Evolutionary conservation across 2,888 invertebrate genomes (phyloP).

Genomic region (Lasioglossum morio): DNA sequence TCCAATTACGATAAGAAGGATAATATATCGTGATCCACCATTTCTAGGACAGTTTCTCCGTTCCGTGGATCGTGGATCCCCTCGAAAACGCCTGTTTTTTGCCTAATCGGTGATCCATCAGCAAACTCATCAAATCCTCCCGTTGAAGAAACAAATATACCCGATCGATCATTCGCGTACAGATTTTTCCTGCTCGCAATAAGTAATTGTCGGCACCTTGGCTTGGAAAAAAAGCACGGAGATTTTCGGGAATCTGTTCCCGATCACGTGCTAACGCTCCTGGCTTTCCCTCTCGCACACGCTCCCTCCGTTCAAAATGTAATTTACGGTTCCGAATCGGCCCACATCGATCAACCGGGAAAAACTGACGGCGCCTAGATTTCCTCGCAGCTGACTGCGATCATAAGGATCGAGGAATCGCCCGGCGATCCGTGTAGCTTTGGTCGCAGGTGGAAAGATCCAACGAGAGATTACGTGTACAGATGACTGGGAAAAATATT

Average conservation of each 20-base stretch:
- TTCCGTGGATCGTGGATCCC: conserved; percentile 8
- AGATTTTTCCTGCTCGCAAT: conserved; percentile 17
- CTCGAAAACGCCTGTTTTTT: conserved; percentile 32
- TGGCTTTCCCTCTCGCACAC: conserved; percentile 16
- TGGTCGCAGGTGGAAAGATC: neutral
- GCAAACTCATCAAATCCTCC: conserved; percentile 60
- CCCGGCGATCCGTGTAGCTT: neutral
- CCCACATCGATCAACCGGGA: conserved; percentile 68
- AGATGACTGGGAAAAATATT: conserved; percentile 10
- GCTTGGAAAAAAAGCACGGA: conserved; percentile 57
- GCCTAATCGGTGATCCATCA: conserved; percentile 54
- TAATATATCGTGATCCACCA: too few species aligned
- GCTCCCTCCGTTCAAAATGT: conserved; percentile 67
- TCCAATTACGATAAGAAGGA: neutral
- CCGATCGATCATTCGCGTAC: conserved; percentile 71
- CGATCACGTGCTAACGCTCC: conserved; percentile 63
- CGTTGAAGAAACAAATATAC: conserved; percentile 46
- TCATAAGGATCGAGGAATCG: conserved; percentile 32
- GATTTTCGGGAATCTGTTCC: conserved; percentile 72
- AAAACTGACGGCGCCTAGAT: conserved; percentile 57
- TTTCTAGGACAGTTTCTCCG: neutral
- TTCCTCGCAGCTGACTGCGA: conserved; percentile 52
- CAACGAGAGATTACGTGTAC: neutral
- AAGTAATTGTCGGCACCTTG: conserved; percentile 65
- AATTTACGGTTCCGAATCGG: conserved; percentile 69